Evolutionary conservation across 2,797 vertebrate genomes (phyloP), one percentile per base, ranked within the genome.

Genomic region (Neosilurus mollespiculum): DNA sequence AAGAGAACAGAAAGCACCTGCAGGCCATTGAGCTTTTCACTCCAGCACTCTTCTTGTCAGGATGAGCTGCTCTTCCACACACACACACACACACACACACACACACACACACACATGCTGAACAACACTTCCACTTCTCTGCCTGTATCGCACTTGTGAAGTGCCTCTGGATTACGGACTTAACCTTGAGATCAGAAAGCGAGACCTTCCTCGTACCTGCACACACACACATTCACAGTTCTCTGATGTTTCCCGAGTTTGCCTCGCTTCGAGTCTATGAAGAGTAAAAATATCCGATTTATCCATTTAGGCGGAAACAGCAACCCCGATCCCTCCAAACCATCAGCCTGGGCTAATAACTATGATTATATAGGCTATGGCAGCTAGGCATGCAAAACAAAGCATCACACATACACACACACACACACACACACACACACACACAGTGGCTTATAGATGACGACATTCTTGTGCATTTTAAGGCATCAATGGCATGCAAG

Each of bases 241-340:
- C 73, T n/a, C 20, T 59, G 73, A 58, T 59, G 73, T 30, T 54
- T 76, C 54, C 15, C 6, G 18, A 22, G 18, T 18, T 11, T 56
- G 62, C 69, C 76, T 81, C 15, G 49, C 34, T 84, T 80, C 82
- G 15, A 89, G 86, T 84, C 83, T 85, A 72, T 24, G 15, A 56
- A 59, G 90, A 84, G 81, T 90, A 92, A 91, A 93, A 92, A 93
- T 92, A 93, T 89, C 89, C 86, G 81, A 54, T 67, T 65, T 81
- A 86, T 91, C 83, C 88, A 88, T 56, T 89, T 87, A 87, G 69
- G 88, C 85, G 87, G 86, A 92, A 92, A 89, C 88, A 86, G 78
- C 84, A 71, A 30, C 86, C 84, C 71, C 78, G 78, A 85, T 80
- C 76, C 78, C 16, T 81, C 75, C 58, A 73, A 85, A n/a, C 67